Conservation (phyloP, 1,140 invertebrate genomes). For the Dinothrombium tinctorium region DNA sequence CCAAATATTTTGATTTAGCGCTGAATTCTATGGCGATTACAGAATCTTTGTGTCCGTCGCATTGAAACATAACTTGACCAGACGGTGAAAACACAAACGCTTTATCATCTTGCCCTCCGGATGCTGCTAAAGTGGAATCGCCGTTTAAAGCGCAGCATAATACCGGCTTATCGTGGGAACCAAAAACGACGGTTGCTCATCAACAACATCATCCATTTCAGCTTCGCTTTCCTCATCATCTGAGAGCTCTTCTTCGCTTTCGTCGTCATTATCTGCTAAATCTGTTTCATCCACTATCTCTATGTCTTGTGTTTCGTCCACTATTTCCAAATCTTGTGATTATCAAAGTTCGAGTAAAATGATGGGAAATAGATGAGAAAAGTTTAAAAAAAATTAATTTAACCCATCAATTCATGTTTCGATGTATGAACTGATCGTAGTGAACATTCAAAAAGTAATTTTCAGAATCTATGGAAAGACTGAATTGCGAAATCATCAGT, state of each 20-base stretch:
- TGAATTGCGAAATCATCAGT: too few species aligned
- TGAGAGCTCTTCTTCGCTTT: not conserved
- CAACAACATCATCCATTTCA: not conserved
- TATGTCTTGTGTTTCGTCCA: too few species aligned
- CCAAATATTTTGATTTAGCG: constrained; percentile 45
- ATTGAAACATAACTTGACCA: constrained; percentile 35
- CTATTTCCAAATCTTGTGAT: too few species aligned
- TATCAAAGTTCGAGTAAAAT: too few species aligned
- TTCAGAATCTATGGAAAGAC: too few species aligned
- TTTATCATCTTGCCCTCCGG: constrained; percentile 65
- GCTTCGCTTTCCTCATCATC: not conserved
- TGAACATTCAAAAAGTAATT: too few species aligned
- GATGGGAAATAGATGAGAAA: too few species aligned
- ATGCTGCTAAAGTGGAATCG: constrained; percentile 36
- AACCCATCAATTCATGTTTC: too few species aligned
- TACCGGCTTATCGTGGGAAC: constrained; percentile 29
- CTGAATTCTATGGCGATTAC: constrained; percentile 54
- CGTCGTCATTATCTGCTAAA: too few species aligned
- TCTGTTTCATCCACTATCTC: too few species aligned
- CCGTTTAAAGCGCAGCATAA: constrained; percentile 36
- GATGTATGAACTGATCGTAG: too few species aligned
- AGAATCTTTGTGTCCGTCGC: constrained; percentile 54
- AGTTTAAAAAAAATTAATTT: too few species aligned
- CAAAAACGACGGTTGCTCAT: not conserved
- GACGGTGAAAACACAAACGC: constrained; percentile 53